Evolutionary conservation across 2,888 invertebrate genomes (phyloP).

Genomic region (Heliothis peltigera): DNA sequence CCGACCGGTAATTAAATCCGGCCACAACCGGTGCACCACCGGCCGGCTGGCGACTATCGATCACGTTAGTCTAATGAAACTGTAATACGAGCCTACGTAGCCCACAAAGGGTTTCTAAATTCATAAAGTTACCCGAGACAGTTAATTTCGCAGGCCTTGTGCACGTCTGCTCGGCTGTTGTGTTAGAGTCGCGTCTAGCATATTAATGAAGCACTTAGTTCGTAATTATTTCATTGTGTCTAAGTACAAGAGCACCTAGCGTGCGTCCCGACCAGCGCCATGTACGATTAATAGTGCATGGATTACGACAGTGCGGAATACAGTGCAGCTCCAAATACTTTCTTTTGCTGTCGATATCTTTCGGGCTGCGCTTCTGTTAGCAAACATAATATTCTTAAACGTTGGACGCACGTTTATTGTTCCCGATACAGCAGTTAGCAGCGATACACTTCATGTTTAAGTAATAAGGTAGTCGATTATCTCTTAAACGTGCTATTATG

Average conservation of each 20-base stretch:
- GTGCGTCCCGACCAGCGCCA: not conserved
- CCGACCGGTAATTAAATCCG: slow-evolving; percentile 35
- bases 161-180: slow-evolving; percentile 4
- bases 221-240: slow-evolving; percentile 29
- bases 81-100: not conserved
- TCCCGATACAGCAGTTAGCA: slow-evolving; percentile 6
- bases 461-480: slow-evolving; percentile 18
- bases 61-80: slow-evolving; percentile 13
- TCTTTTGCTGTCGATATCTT: slow-evolving; percentile 20
- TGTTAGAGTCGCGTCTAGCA: slow-evolving; percentile 14
- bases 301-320: slow-evolving; percentile 10
- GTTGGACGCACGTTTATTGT: slow-evolving; percentile 15
- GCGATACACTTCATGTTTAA: not conserved
- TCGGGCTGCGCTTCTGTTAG: slow-evolving; percentile 31
- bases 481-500: slow-evolving; percentile 36
- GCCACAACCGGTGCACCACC: slow-evolving; percentile 29
- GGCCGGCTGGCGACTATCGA: slow-evolving; percentile 19
- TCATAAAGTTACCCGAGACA: slow-evolving; percentile 6
- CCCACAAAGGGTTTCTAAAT: not conserved
- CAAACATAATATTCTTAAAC: slow-evolving; percentile 26
- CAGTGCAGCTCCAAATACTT: slow-evolving; percentile 9
- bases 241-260: slow-evolving; percentile 7
- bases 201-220: slow-evolving; percentile 29
- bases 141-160: slow-evolving; percentile 19
- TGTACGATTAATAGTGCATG: slow-evolving; percentile 6